Percentiles rank a stretch among this genome's conserved stretches.
Evolutionary conservation across 2,113 vertebrate genomes (phyloP).

Genomic region (Syngnathoides biaculeatus): DNA sequence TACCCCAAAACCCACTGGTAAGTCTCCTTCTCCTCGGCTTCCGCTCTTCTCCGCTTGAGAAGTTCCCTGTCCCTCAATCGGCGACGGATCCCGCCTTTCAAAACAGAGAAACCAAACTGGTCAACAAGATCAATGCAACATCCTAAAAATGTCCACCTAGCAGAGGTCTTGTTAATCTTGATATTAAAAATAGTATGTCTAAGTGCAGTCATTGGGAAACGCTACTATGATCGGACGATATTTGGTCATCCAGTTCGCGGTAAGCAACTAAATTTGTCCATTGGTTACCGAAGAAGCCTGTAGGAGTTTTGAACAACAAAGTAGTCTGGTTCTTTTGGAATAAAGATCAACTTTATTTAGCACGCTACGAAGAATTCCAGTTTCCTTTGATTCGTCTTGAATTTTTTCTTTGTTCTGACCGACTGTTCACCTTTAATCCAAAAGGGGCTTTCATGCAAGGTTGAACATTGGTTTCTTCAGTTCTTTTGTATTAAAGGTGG

Average conservation of each 20-base stretch:
- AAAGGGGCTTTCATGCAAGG: not conserved
- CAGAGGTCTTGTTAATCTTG: not conserved
- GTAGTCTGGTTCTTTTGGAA: not conserved
- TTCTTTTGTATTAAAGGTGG: not conserved
- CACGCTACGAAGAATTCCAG: not conserved
- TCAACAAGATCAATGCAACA: not conserved
- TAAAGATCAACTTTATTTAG: not conserved
- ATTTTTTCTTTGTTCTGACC: too few species aligned
- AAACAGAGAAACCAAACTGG: slow-evolving; percentile 18
- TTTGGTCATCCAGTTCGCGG: not conserved
- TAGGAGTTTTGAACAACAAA: not conserved
- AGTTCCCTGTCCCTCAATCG: slow-evolving; percentile 83
- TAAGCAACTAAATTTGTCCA: too few species aligned
- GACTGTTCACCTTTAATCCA: too few species aligned
- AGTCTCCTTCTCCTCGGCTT: slow-evolving; percentile 80
- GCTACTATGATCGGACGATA: too few species aligned
- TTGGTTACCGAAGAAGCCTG: not conserved
- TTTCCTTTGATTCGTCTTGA: too few species aligned
- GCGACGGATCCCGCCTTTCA: slow-evolving; percentile 63
- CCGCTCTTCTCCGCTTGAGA: slow-evolving; percentile 84
- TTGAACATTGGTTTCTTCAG: not conserved
- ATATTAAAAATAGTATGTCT: not conserved
- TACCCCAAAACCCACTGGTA: slow-evolving; percentile 84
- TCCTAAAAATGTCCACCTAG: not conserved
- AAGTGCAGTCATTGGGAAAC: not conserved